Evolutionary conservation across 92 coral and sea anemone species (phyloP).

Genomic region (Parazoanthus darwini): DNA sequence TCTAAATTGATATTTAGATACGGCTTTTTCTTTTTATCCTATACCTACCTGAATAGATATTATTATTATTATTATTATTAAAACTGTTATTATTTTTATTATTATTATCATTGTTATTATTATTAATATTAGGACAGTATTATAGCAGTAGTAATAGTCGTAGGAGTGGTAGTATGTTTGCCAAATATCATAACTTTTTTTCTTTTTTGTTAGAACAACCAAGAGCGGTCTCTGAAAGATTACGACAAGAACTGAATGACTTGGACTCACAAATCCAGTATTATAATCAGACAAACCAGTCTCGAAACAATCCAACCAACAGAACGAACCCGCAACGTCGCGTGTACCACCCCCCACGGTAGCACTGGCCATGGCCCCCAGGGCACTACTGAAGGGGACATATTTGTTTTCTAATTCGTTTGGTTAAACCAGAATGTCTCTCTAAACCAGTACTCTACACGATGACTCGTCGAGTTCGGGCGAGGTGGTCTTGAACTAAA

Average conservation of each 20-base stretch:
- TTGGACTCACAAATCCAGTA: conserved; percentile 69
- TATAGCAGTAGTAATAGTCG: too few species aligned
- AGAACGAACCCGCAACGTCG: conserved; percentile 23
- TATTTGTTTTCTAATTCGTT: background rate
- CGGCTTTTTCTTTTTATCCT: too few species aligned
- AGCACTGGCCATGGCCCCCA: background rate
- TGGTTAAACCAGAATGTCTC: background rate
- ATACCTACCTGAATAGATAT: too few species aligned
- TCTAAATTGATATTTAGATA: too few species aligned
- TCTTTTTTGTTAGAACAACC: background rate
- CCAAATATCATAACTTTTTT: background rate
- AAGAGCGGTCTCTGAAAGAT: conserved; percentile 49
- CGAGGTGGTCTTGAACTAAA: background rate
- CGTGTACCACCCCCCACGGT: conserved; percentile 26
- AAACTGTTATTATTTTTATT: too few species aligned
- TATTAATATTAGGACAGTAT: too few species aligned
- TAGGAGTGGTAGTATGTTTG: too few species aligned
- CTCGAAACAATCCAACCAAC: conserved; percentile 34
- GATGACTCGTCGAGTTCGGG: background rate
- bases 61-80: too few species aligned
- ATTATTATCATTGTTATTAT: too few species aligned
- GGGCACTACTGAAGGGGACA: conserved; percentile 12
- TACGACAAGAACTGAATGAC: conserved; percentile 61
- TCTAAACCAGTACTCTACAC: background rate
- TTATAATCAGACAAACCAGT: conserved; percentile 59